Evolutionary conservation across 2,113 vertebrate genomes (phyloP), one percentile per base, ranked within the genome.

Genomic region (Gymnogyps californianus): DNA sequence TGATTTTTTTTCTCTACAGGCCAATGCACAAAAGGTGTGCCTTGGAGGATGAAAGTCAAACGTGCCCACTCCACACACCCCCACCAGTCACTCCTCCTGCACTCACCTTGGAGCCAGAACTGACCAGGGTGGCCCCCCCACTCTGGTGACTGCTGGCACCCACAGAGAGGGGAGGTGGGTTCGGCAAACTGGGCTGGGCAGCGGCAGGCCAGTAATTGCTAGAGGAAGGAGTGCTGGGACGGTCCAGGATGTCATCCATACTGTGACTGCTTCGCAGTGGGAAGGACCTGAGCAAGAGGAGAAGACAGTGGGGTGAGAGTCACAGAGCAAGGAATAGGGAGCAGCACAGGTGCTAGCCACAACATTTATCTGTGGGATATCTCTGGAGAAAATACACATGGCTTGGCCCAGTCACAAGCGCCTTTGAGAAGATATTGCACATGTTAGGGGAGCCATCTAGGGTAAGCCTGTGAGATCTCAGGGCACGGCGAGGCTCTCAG

Each of bases 161-260:
- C 89, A 64, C 21, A 0, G 74, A 58, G 28, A 86, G 75, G 59
- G 78, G 77, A 74, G 96, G 75, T n/a, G 96, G 72, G 71, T 52
- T 98, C 0, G 95, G 95, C 42, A 95, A 20, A 2, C 97, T 97
- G 19, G 98, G 96, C 19, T 96, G 97, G 79, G 98, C 77, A 16
- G 98, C 92, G 2, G 94, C 96, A 19, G 95, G 97, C 97, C 94
- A 79, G 71, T 97, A 97, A 47, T 42, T 94, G 78, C 94, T 91
- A 0, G 93, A 65, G 97, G 98, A 61, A 0, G 51, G 78, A 34
- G 92, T 46, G 28, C 97, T 94, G 0, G 96, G 95, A n/a, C 32
- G 96, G 47, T 99, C 99, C 91, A 99, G 95, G 75, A 99, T 98
- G 96, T 99, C 98, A 91, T 98, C 98, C 77, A 99, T 98, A 62